Conservation (phyloP, 92 coral and sea anemone species). For the Palythoa grandis region DNA sequence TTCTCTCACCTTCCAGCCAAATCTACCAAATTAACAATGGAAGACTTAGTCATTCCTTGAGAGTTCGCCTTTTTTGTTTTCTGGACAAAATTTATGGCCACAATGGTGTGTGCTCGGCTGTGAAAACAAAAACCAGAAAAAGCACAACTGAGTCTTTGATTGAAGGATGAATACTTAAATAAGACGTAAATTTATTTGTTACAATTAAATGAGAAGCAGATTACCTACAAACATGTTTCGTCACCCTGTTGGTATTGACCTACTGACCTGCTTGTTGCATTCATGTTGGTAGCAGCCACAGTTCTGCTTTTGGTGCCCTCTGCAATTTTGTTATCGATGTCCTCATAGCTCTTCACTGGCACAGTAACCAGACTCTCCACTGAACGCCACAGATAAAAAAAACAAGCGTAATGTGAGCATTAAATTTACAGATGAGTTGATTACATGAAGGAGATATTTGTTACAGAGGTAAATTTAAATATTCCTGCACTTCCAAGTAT, state of each 20-base stretch:
- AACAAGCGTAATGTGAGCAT: too few species aligned
- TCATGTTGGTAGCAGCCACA: slow-evolving; percentile 97
- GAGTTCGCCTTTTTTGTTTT: slow-evolving; percentile 83
- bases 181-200: too few species aligned
- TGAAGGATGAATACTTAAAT: too few species aligned
- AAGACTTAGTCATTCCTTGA: slow-evolving; percentile 93
- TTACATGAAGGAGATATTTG: too few species aligned
- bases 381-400: slow-evolving; percentile 14
- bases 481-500: too few species aligned
- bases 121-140: not conserved
- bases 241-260: not conserved
- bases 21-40: slow-evolving; percentile 87
- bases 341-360: slow-evolving; percentile 88
- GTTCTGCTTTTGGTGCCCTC: slow-evolving; percentile 93
- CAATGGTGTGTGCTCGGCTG: slow-evolving; percentile 96
- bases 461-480: too few species aligned
- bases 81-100: slow-evolving; percentile 85
- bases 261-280: slow-evolving; percentile 94
- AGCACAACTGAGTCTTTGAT: too few species aligned
- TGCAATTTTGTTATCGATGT: slow-evolving; percentile 86
- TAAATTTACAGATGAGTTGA: too few species aligned
- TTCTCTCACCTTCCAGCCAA: slow-evolving; percentile 90
- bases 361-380: slow-evolving; percentile 90
- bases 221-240: too few species aligned
- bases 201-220: too few species aligned